phyloP scores from a whole-genome alignment of 2,113 vertebrate species.

The Candoia aspera region DNA sequence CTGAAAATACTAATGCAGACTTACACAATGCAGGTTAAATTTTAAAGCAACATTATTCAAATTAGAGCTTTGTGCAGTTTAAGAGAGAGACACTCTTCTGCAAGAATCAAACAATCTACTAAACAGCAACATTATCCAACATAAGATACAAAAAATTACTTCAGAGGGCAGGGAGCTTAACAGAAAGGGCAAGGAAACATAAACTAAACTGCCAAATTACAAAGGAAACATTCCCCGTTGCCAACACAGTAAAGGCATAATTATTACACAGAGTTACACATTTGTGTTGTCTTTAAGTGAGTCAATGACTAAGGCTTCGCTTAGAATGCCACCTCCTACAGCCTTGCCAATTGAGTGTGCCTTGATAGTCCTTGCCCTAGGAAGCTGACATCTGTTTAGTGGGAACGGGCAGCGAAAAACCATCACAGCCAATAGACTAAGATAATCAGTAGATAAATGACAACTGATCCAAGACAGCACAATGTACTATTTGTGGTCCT shows the following conservation, averaged over 20 bases:
- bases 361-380: not conserved
- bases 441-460: not conserved
- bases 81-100: slow-evolving; percentile 34
- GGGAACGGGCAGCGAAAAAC: not conserved
- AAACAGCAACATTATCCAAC: not conserved
- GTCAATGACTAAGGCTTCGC: not conserved
- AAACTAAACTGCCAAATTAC: slow-evolving; percentile 5
- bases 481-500: not conserved
- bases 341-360: not conserved
- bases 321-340: not conserved
- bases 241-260: not conserved
- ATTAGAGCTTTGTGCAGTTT: slow-evolving; percentile 51
- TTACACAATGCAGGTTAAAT: slow-evolving; percentile 45
- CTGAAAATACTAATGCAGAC: slow-evolving; percentile 52
- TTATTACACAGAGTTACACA: not conserved
- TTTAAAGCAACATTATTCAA: slow-evolving; percentile 54
- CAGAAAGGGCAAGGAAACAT: not conserved
- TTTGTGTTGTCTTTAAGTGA: not conserved
- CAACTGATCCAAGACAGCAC: not conserved
- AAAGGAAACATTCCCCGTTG: not conserved
- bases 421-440: not conserved
- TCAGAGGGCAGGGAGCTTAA: slow-evolving; percentile 3
- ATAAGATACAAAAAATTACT: not conserved
- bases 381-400: not conserved
- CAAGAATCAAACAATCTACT: not conserved